A percentile compares a stretch with the other conserved stretches of the same genome.
Evolutionary conservation across 1,140 invertebrate species (phyloP).

Genomic region (Drosophila persimilis): DNA sequence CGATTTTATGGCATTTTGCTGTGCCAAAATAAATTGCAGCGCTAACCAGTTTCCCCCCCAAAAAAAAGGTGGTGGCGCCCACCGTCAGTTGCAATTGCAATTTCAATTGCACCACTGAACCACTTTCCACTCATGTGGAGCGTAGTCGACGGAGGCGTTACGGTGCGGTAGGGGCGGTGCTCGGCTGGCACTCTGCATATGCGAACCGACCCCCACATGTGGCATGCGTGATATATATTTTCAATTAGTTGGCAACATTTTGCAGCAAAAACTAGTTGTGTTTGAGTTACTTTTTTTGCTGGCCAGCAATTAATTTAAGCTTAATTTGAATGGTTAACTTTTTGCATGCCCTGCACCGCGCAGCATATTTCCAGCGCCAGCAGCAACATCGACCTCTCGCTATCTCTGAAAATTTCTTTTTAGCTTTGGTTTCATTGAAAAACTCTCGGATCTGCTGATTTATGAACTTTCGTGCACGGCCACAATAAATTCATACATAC

Average conservation of each 20-base stretch:
- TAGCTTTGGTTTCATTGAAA: slow-evolving; percentile 48
- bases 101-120: slow-evolving; percentile 48
- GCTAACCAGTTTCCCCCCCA: slow-evolving; percentile 54
- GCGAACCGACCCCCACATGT: slow-evolving; percentile 23
- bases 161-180: background rate
- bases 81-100: slow-evolving; percentile 36
- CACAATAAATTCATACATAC: slow-evolving; percentile 59
- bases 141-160: background rate
- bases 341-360: slow-evolving; percentile 20
- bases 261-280: slow-evolving; percentile 53
- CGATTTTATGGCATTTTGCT: slow-evolving; percentile 50
- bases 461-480: slow-evolving; percentile 55
- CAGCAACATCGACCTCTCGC: slow-evolving; percentile 24
- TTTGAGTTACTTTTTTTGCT: slow-evolving; percentile 45
- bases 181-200: slow-evolving; percentile 49
- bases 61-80: slow-evolving; percentile 24
- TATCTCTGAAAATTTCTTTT: slow-evolving; percentile 18
- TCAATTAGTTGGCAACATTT: slow-evolving; percentile 66
- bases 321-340: slow-evolving; percentile 63
- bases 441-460: slow-evolving; percentile 55
- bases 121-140: slow-evolving; percentile 31
- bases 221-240: slow-evolving; percentile 72
- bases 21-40: slow-evolving; percentile 46
- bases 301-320: slow-evolving; percentile 66
- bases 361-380: slow-evolving; percentile 17